Base-by-base conservation (phyloP, 1,140 invertebrate genomes). In the Aphelenchoides besseyi region DNA sequence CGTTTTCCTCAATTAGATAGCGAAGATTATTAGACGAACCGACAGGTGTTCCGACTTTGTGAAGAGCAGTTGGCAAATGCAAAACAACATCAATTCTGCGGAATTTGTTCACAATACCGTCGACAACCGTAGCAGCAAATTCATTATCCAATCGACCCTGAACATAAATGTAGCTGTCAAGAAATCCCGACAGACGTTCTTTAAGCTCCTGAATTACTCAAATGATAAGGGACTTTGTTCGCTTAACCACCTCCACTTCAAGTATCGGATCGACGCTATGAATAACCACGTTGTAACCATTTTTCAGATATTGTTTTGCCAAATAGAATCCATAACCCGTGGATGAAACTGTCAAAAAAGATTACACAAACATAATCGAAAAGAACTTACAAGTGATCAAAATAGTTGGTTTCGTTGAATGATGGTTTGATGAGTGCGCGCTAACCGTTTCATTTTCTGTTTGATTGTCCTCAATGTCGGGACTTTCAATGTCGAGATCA, bases 331-430 rank as follows among this genome's bases (percentile, higher is more conserved):
- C 55, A n/a, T 41, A n/a, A 41, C 37, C 37, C 5, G n/a, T 8
- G 5, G 37, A 8, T 41, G 37, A 5, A n/a, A n/a, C n/a, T n/a
- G n/a, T n/a, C n/a, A n/a, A n/a, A 41, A 41, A 41, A 41, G 5
- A n/a, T 41, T n/a, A 33, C 5, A 8, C 23, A 29, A 33, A 16
- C 23, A 8, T 8, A 23, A 5, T 33, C 5, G 23, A 59, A 5
- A 8, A 5, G 55, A 59, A 59, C 37, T 41, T 41, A 41, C 37
- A 59, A 8, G 55, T 59, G 55, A 59, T 59, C 55, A 28, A 23
- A 33, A 59, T 29, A n/a, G n/a, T n/a, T n/a, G n/a, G n/a, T n/a
- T n/a, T n/a, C n/a, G n/a, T n/a, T n/a, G n/a, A n/a, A n/a, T n/a
- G n/a, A n/a, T n/a, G n/a, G n/a, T n/a, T n/a, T n/a, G n/a, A n/a